Evolutionary conservation across 2,888 invertebrate species (phyloP), one percentile per base, ranked within the genome.

Genomic region (Palloptera scutellata): DNA sequence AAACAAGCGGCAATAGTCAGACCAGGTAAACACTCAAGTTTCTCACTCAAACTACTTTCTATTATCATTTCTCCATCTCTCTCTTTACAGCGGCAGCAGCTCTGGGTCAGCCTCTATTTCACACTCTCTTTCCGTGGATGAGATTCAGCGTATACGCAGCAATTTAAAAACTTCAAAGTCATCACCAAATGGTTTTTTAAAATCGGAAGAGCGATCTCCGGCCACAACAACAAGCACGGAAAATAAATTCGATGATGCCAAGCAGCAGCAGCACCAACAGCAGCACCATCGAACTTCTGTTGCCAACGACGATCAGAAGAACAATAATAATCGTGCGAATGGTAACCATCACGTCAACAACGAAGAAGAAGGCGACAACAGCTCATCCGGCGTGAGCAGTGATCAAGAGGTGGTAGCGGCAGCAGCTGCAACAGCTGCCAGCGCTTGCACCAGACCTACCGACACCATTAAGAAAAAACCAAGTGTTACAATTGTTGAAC

Each of bases 41-140:
- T 41, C 15, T 13, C 5, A 30, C 40, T 1, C 57, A 40, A 20
- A 40, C 15, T n/a, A 15, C 20, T 53, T 30, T 52, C n/a, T 53
- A 15, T 19, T 9, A 15, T 15, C 59, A 42, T n/a, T 45, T 20
- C 19, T 41, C 12, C 4, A 20, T 15, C 11, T 19, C 12, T 20
- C 9, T 43, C 10, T 30, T 69, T 75, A 30, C 68, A 91, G 91
- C 80, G 91, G 91, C 67, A 91, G 91, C 84, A 82, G 81, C 64
- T 89, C 91, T 30, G 91, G 91, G 1, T 92, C 91, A 20, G 89
- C 91, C 68, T 92, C 93, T 13, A 88, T 93, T 84, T 92, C 93
- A 68, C 94, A 93, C 81, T 94, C 94, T 71, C 91, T 94, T 85
- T 93, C 93, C 63, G 94, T 94, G 68, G 94, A 95, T 83, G 95